Base-by-base conservation (phyloP, 2,797 vertebrate genomes). In the Smutsia gigantea region DNA sequence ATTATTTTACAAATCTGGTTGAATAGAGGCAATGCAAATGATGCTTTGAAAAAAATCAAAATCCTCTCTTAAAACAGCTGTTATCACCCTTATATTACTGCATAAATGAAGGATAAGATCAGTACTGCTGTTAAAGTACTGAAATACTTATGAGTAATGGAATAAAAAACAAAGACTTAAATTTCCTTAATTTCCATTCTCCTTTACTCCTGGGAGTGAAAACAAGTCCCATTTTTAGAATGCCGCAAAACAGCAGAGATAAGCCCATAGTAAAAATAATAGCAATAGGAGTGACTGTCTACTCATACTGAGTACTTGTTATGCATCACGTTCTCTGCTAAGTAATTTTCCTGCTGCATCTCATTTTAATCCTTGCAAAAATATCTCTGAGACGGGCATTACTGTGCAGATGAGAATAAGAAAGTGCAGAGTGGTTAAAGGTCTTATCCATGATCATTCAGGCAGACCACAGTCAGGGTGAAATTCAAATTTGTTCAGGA, bases 1-100 rank as follows among this genome's bases (percentile, higher is more conserved):
- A 96, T 95, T 97, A 96, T 96, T 97, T 96, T 88, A 68, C n/a
- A 95, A 96, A 97, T 93, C 77, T 94, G 78, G 18, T 68, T 96
- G 93, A 93, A 96, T 90, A 96, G 89, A 93, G 87, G 59, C 75
- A 95, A 72, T 94, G 87, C 74, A 90, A 86, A 93, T 68, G 87
- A 96, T 95, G 86, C 87, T 81, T 51, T 95, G 42, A 59, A 71
- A 87, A 89, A 84, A 90, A 81, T 90, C 86, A 88, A 87, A 91
- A 95, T 97, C 57, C 17, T 77, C 87, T 90, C 87, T 95, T 96
- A 86, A 95, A 96, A 83, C 87, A 97, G 94, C 97, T 97, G 96
- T 88, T 96, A 96, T 90, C 88, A 87, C 37, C 69, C 93, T 95
- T 94, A 53, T 94, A 95, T 79, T 93, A 81, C 57, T 79, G 57